A percentile compares a stretch with the other conserved stretches of the same genome.
Evolutionary conservation across 2,888 invertebrate species (phyloP).

Genomic region (Lamellibrachia satsuma): DNA sequence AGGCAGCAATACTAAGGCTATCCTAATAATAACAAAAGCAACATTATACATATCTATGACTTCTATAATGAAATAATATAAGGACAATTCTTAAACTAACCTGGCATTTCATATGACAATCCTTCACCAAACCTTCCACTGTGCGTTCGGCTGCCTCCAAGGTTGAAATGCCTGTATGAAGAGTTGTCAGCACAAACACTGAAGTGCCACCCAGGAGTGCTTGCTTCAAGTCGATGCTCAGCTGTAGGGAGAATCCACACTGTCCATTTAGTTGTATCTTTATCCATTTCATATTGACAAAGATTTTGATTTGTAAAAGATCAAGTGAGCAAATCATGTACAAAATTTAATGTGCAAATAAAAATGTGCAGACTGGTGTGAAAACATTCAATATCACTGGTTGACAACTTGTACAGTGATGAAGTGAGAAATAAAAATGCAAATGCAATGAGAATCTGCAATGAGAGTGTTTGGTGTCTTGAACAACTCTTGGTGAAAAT

Average conservation of each 20-base stretch:
- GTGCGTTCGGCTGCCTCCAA: not conserved
- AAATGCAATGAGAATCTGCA: too few relatives aligned
- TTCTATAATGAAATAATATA: not conserved
- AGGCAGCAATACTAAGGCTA: too few relatives aligned
- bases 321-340: not conserved
- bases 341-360: not conserved
- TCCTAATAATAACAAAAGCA: not conserved
- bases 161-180: not conserved
- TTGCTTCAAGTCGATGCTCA: not conserved
- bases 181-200: not conserved
- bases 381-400: not conserved
- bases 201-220: not conserved
- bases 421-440: too few relatives aligned
- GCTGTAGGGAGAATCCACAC: not conserved
- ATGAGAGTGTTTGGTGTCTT: too few relatives aligned
- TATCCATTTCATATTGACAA: too few relatives aligned
- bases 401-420: too few relatives aligned
- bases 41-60: not conserved
- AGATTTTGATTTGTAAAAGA: too few relatives aligned
- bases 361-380: not conserved
- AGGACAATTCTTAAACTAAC: not conserved
- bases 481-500: too few relatives aligned
- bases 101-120: not conserved
- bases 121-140: slow-evolving; percentile 10
- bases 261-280: not conserved